Evolutionary conservation across 2,888 invertebrate species (phyloP).

Genomic region (Congeria kusceri): DNA sequence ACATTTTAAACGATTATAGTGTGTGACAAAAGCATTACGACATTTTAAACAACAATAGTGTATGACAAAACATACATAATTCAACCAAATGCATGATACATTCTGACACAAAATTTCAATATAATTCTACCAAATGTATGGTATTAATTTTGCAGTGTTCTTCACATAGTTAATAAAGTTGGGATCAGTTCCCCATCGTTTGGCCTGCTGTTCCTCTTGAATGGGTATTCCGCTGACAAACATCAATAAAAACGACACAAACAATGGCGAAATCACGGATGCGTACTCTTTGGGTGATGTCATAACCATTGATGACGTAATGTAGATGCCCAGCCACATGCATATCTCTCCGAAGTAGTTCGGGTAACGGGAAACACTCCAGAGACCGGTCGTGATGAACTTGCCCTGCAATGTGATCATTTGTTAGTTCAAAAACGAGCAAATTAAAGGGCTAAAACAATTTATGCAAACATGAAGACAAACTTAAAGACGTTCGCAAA

Average conservation of each 20-base stretch:
- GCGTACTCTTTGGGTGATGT: conserved; percentile 72
- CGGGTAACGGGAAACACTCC: conserved; percentile 83
- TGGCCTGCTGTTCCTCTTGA: conserved; percentile 80
- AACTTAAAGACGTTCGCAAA: too few species aligned
- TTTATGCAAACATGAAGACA: too few species aligned
- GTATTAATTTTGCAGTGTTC: conserved; percentile 84
- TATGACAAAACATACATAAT: too few species aligned
- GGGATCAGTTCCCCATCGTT: conserved; percentile 83
- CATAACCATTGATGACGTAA: conserved; percentile 76
- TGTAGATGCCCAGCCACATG: conserved; percentile 82
- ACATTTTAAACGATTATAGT: too few species aligned
- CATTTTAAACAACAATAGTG: too few species aligned
- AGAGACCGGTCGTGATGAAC: conserved; percentile 81
- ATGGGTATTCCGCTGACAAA: conserved; percentile 84
- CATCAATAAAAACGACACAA: conserved; percentile 83
- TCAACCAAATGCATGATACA: too few species aligned
- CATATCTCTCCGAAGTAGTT: conserved; percentile 85
- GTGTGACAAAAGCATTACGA: too few species aligned
- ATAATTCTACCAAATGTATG: conserved; percentile 77
- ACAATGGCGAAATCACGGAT: conserved; percentile 82
- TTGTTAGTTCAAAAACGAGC: too few species aligned
- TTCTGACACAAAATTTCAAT: too few species aligned
- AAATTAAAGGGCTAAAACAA: too few species aligned
- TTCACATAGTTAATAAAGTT: conserved; percentile 82
- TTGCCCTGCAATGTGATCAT: conserved; percentile 71